phyloP scores from a whole-genome alignment of 2,113 vertebrate genomes.

The Nerophis ophidion region DNA sequence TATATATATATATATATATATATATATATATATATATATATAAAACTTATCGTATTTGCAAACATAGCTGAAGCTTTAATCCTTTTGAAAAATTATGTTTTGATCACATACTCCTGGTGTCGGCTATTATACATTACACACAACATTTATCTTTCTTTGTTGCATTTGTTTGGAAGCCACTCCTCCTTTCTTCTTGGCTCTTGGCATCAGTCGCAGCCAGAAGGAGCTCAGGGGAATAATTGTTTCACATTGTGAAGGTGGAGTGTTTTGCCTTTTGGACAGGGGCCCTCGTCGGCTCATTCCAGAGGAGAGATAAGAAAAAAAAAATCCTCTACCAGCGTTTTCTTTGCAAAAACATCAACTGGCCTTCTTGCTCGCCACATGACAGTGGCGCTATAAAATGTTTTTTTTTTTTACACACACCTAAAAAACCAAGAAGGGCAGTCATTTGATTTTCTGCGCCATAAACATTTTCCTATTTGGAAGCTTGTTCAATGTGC shows the following conservation, averaged over 20 bases:
- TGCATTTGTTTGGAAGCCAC: constrained; percentile 15
- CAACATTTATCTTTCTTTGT: no score
- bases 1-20: no score
- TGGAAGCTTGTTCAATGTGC: constrained; percentile 51
- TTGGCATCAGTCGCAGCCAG: constrained; percentile 43
- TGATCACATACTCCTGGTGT: no score
- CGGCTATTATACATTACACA: no score
- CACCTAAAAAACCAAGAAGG: constrained; percentile 50
- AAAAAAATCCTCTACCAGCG: background rate
- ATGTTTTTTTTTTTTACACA: constrained; percentile 51
- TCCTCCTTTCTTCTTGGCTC: constrained; percentile 40
- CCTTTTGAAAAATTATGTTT: no score
- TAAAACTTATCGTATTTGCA: no score
- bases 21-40: no score
- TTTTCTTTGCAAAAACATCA: constrained; percentile 5
- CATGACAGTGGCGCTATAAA: constrained; percentile 12
- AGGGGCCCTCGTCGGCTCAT: constrained; percentile 45
- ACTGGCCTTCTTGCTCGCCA: background rate
- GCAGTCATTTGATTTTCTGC: constrained; percentile 68
- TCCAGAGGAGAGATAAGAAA: constrained; percentile 27
- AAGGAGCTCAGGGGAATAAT: constrained; percentile 37
- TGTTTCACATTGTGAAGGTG: constrained; percentile 38
- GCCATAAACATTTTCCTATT: constrained; percentile 67
- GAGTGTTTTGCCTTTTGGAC: constrained; percentile 53
- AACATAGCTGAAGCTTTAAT: no score